phyloP scores from a whole-genome alignment of 2,888 invertebrate species.

The Hyposoter dolosus region DNA sequence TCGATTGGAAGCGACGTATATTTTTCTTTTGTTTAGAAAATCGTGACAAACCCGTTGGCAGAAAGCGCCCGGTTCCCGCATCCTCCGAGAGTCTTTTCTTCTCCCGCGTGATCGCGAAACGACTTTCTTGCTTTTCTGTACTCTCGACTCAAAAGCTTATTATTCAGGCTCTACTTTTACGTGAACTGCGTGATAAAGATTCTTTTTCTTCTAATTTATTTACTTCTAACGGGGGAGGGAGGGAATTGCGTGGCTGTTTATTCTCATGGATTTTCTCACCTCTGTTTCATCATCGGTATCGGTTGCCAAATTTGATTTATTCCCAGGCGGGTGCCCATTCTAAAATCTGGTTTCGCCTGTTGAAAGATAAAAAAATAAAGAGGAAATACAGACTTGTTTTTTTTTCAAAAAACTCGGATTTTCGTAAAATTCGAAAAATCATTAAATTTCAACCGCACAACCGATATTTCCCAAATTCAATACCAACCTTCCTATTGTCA shows the following conservation, averaged over 20 bases:
- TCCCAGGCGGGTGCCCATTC: constrained; percentile 88
- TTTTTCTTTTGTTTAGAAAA: neutral
- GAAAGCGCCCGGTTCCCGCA: neutral
- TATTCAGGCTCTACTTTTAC: constrained; percentile 46
- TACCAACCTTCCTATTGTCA: too few relatives aligned
- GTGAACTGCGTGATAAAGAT: constrained; percentile 18
- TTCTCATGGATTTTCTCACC: constrained; percentile 73
- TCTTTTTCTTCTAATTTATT: neutral
- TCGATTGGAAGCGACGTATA: constrained; percentile 6
- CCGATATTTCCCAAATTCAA: too few relatives aligned
- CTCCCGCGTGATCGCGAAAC: neutral
- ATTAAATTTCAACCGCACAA: too few relatives aligned
- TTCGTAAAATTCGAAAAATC: too few relatives aligned
- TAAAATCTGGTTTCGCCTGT: constrained; percentile 90
- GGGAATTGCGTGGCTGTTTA: constrained; percentile 12
- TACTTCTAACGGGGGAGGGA: constrained; percentile 37
- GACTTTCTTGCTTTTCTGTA: constrained; percentile 21
- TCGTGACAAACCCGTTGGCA: constrained; percentile 28
- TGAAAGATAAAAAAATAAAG: too few relatives aligned
- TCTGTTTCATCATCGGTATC: constrained; percentile 81
- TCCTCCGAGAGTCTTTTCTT: constrained; percentile 20
- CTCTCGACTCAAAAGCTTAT: neutral
- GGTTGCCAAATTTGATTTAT: constrained; percentile 89
- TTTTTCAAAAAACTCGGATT: too few relatives aligned
- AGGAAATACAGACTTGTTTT: too few relatives aligned